Evolutionary conservation across 2,797 vertebrate species (phyloP).

Genomic region (Phoebastria nigripes): DNA sequence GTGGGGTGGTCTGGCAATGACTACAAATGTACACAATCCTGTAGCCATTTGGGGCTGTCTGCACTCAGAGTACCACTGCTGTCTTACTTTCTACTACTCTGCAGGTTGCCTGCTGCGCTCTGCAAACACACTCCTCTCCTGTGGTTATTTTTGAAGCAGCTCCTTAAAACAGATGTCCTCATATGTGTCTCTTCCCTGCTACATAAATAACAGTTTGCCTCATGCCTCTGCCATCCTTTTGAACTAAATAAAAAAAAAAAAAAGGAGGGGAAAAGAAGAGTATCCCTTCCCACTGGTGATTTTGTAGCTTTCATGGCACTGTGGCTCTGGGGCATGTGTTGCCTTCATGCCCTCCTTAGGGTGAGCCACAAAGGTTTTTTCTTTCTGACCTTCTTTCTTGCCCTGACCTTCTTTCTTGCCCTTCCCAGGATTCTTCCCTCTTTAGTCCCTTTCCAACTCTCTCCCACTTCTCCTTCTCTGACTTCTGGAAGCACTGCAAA

Average conservation of each 20-base stretch:
- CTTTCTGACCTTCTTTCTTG: not conserved
- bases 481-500: not conserved
- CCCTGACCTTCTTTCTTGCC: not conserved
- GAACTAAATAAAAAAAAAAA: not conserved
- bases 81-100: not conserved
- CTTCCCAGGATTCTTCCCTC: not conserved
- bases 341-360: not conserved
- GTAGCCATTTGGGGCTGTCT: not conserved
- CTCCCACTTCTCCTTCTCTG: not conserved
- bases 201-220: constrained; percentile 41
- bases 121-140: not conserved
- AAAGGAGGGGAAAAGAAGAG: not conserved
- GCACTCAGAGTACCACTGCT: not conserved
- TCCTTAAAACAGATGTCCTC: constrained; percentile 36
- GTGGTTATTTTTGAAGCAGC: constrained; percentile 34
- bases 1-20: not conserved
- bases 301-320: not conserved
- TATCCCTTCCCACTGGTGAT: not conserved
- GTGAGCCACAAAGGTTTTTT: not conserved
- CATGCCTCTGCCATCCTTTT: constrained; percentile 17
- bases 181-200: not conserved
- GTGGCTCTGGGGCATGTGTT: not conserved
- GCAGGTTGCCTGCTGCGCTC: not conserved
- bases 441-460: not conserved
- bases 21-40: not conserved